A percentile compares a stretch with the other conserved stretches of the same genome.
phyloP scores from a whole-genome alignment of 2,113 vertebrate genomes.

The Gymnogyps californianus region DNA sequence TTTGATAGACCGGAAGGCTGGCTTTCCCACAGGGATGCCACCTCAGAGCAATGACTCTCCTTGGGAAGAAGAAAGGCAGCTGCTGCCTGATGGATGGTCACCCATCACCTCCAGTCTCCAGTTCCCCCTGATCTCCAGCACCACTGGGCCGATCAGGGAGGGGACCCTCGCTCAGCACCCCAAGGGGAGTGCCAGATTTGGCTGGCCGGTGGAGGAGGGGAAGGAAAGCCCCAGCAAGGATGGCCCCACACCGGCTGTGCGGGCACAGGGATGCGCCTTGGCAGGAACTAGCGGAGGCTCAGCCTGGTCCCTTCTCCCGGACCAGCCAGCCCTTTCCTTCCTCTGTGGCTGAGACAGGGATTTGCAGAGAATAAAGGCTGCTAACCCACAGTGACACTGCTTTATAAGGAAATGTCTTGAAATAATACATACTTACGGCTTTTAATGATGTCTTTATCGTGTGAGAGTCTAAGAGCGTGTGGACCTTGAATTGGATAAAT shows the following conservation, averaged over 20 bases:
- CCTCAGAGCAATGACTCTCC: neutral
- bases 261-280: neutral
- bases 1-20: neutral
- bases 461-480: neutral
- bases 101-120: neutral
- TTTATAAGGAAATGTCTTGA: neutral
- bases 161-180: rapidly evolving
- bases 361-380: neutral
- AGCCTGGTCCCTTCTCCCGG: neutral
- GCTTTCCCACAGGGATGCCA: neutral
- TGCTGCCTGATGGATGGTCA: neutral
- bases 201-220: neutral
- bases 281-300: neutral
- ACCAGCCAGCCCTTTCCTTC: neutral
- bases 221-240: neutral
- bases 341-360: neutral
- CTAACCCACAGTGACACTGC: neutral
- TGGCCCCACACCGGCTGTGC: neutral
- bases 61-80: neutral
- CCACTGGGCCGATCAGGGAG: neutral
- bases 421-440: neutral
- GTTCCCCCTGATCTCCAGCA: neutral
- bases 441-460: neutral
- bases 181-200: neutral
- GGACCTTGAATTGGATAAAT: neutral